Evolutionary conservation across 1,140 invertebrate species (phyloP).

Genomic region (Chrysoperla carnea): DNA sequence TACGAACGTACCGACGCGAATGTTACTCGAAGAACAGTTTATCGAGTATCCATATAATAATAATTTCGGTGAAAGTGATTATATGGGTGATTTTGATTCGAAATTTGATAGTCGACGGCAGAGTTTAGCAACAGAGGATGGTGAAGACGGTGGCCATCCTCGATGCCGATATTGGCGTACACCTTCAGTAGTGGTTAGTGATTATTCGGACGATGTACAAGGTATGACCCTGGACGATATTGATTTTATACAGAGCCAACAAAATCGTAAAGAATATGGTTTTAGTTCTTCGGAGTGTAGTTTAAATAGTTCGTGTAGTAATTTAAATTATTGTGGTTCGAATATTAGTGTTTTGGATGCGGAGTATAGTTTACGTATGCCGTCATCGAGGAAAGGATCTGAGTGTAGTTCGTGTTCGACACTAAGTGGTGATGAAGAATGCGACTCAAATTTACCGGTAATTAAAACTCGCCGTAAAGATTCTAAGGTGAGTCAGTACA

Average conservation of each 20-base stretch:
- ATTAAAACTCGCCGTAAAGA: too few relatives aligned
- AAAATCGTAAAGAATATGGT: conserved; percentile 13
- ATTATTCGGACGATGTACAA: conserved; percentile 57
- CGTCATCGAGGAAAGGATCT: conserved; percentile 34
- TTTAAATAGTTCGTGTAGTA: conserved; percentile 43
- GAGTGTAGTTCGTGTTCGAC: conserved; percentile 43
- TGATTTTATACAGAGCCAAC: conserved; percentile 34
- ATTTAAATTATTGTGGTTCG: conserved; percentile 33
- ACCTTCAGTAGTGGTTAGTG: conserved; percentile 66
- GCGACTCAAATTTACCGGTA: conserved; percentile 11
- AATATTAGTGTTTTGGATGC: conserved; percentile 33
- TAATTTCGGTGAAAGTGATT: conserved; percentile 10
- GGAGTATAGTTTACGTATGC: conserved; percentile 27
- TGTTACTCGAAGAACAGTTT: conserved; percentile 16
- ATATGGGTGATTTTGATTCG: conserved; percentile 11
- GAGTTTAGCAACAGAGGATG: conserved; percentile 27
- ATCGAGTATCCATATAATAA: conserved; percentile 14
- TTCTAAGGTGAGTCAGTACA: too few relatives aligned
- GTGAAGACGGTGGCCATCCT: conserved; percentile 16
- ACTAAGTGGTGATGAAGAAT: conserved; percentile 47
- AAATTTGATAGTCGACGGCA: conserved; percentile 21
- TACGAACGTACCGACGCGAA: conserved; percentile 16
- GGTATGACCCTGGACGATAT: conserved; percentile 43
- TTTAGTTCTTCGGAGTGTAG: conserved; percentile 26
- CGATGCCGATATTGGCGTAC: conserved; percentile 44